Evolutionary conservation across 2,113 vertebrate genomes (phyloP).

Genomic region (Crotalus viridis): DNA sequence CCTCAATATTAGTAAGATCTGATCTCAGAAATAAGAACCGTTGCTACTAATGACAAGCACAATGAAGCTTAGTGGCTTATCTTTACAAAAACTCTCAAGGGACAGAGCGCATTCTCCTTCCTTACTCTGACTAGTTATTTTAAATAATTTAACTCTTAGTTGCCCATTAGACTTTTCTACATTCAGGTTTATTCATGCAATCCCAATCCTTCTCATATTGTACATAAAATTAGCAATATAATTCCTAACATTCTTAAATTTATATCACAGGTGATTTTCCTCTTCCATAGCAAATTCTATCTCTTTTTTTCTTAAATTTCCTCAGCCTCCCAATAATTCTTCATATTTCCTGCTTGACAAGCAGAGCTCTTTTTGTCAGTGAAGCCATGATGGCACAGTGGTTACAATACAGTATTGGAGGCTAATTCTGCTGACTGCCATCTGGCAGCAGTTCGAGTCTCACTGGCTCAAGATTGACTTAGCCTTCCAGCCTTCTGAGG

Average conservation of each 20-base stretch:
- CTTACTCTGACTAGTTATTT: not conserved
- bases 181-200: not conserved
- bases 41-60: not conserved
- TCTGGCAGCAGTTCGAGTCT: not conserved
- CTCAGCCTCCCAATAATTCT: not conserved
- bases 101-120: not conserved
- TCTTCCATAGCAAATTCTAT: not conserved
- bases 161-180: not conserved
- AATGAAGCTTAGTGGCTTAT: not conserved
- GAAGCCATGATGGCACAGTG: not conserved
- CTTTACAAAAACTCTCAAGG: not conserved
- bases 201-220: not conserved
- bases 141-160: not conserved
- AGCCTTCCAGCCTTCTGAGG: not conserved
- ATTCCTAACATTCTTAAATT: not conserved
- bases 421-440: not conserved
- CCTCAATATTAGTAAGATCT: not conserved
- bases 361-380: not conserved
- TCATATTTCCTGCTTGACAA: not conserved
- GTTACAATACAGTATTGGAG: not conserved
- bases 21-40: not conserved
- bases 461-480: too few species aligned
- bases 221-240: not conserved
- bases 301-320: not conserved
- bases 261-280: not conserved